Base-by-base conservation (phyloP, 2,797 vertebrate genomes). In the Phataginus tricuspis region DNA sequence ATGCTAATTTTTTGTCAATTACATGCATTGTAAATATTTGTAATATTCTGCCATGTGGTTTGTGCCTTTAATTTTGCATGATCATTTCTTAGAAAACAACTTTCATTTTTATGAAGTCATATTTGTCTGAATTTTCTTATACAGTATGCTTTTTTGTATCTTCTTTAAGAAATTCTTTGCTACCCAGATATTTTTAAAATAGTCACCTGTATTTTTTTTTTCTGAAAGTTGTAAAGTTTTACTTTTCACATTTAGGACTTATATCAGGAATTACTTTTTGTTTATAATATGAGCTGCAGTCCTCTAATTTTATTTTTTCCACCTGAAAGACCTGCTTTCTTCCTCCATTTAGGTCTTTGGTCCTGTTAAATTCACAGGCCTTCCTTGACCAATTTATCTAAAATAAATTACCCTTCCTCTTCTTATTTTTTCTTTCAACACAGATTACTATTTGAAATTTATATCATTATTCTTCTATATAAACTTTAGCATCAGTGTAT, bases 91-190 rank as follows among this genome's bases (percentile, higher is more conserved):
- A 72, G 53, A 75, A 6, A 72, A 55, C 9, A 79, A 42, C 85
- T 78, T 84, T n/a, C 10, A 63, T 59, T 93, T 82, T 68, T 42
- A 29, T 59, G 27, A 86, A 55, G 59, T 85, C 42, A 68, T 9
- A 55, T 84, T 66, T 66, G 8, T 78, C 71, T 89, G 25, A 59
- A 66, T 94, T 85, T 94, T 94, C 69, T 94, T 72, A 31, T 4
- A 71, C 12, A 29, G 1, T 83, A n/a, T 2, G 4, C n/a, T 42
- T 88, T 88, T 89, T 92, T 79, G 15, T 88, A 49, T 63, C 83
- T 87, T 63, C 21, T 83, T 59, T 66, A 83, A 86, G 61, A 74
- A 82, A 82, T 90, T 86, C 12, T 80, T 72, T 79, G 31, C 72
- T 51, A 31, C 31, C 25, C 23, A 94, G 19, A 45, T 82, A 29